Conservation (phyloP, 2,113 vertebrate species). For the Erythrolamprus reginae region DNA sequence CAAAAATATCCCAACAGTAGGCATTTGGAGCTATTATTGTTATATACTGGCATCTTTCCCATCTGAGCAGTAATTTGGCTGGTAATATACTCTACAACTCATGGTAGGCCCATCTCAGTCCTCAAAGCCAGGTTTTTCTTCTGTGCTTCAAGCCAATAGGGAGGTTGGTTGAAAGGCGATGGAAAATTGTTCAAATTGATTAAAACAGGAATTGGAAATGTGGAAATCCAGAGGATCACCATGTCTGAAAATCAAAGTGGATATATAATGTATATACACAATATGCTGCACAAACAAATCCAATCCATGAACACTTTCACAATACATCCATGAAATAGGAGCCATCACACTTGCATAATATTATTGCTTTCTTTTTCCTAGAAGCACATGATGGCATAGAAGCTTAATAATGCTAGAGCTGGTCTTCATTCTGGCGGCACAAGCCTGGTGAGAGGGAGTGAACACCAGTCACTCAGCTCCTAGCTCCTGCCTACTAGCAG, state of each 20-base stretch:
- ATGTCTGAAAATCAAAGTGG: not conserved
- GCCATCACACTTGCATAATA: not conserved
- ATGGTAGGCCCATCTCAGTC: not conserved
- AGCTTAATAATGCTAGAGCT: not conserved
- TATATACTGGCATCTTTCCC: not conserved
- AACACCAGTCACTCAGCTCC: not conserved
- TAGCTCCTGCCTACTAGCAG: not conserved
- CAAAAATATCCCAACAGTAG: not conserved
- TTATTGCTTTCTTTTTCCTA: not conserved
- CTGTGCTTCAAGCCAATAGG: not conserved
- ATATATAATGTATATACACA: not conserved
- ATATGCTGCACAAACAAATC: not conserved
- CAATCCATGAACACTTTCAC: not conserved
- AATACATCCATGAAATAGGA: not conserved
- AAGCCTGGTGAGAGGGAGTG: not conserved
- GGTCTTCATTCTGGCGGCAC: not conserved
- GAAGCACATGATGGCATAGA: accelerated
- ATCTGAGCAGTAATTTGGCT: not conserved
- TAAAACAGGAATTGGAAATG: not conserved
- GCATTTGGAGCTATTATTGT: not conserved
- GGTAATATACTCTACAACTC: not conserved
- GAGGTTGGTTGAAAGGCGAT: not conserved
- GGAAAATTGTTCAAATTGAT: not conserved
- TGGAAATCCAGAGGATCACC: not conserved
- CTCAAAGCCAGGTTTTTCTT: not conserved